Base-by-base conservation (phyloP, 2,888 invertebrate genomes). In the Leistus spinibarbis region DNA sequence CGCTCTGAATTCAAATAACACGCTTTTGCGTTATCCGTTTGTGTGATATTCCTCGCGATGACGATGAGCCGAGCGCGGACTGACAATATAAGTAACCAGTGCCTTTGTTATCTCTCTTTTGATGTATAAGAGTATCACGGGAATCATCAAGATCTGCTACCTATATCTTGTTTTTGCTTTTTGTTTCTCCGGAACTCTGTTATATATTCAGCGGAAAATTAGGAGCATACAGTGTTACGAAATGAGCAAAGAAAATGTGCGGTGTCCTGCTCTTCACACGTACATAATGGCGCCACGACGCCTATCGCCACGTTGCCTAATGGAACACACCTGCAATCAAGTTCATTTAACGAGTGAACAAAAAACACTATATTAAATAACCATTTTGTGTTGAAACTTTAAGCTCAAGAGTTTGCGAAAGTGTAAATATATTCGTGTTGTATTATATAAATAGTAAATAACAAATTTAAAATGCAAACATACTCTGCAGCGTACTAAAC, bases 1-100 rank as follows among this genome's bases (percentile, higher is more conserved):
- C 40, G 71, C 71, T 65, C 27, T 56, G 54, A 72, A 72, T 72
- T 72, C 65, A 72, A 72, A 72, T 72, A 54, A 63, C 69, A 19
- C 27, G 27, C 22, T 63, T 23, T 62, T 69, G 57, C 20, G 22
- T 19, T 60, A 60, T 10, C 19, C 22, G 60, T 17, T 60, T 22
- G 10, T 16, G 17, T 22, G 13, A 19, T 60, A 13, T 22, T 17
- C 60, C 3, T 19, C 22, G 13, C 19, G 20, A n/a, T 22, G 10
- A 13, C 60, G 22, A n/a, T n/a, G n/a, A n/a, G n/a, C 19, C 4
- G 17, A n/a, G 60, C 22, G 17, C 19, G 20, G 60, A 60, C 13
- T 40, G 60, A 60, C 60, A 60, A 60, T 60, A 60, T 17, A 60
- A 19, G 60, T 60, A 22, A 16, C n/a, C 40, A 17, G 60, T 60